Base-by-base conservation (phyloP, 2,797 vertebrate genomes). In the Diplodus puntazzo region DNA sequence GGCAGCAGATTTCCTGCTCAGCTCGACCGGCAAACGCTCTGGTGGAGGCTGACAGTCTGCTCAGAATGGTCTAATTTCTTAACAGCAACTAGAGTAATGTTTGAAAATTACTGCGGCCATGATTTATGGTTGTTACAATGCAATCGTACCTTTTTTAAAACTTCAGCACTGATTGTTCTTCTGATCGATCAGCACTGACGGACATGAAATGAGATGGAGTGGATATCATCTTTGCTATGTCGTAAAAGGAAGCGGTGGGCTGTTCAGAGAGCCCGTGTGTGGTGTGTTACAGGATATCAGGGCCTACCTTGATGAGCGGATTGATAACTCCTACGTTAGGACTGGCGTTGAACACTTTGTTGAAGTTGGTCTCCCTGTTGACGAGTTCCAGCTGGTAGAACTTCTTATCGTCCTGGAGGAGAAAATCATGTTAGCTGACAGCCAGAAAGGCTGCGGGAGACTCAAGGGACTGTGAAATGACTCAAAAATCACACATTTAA, bases 311-410 rank as follows among this genome's bases (percentile, higher is more conserved):
- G 75, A 97, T 95, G 92, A 99, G 95, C 54, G 98, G 98, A 94
- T 99, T 99, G 95, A 99, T 99, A 80, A 99, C 97, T 93, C 98
- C 98, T 94, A 99, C 97, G 70, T 98, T 97, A 76, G 98, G 98
- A 88, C 95, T 99, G 92, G 98, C 94, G 91, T 98, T 99, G 96
- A 99, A 99, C 79, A 99, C 96, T 95, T 98, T 99, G 96, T 99
- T 99, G 95, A 99, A 99, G 96, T 98, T 99, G 92, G 97, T 99
- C 96, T 99, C 98, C 89, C 98, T 95, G 95, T 99, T 99, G 94
- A 99, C 97, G 88, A 99, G 96, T 87, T 99, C 98, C 95, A 99
- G 96, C 92, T 99, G 98, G 96, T 97, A 99, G 95, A 98, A 98
- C 94, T 99, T 99, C 94, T 99, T 99, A 93, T 99, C 98, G 72